Base-by-base conservation (phyloP, 2,888 invertebrate species). In the Xanthorhoe spadicearia region DNA sequence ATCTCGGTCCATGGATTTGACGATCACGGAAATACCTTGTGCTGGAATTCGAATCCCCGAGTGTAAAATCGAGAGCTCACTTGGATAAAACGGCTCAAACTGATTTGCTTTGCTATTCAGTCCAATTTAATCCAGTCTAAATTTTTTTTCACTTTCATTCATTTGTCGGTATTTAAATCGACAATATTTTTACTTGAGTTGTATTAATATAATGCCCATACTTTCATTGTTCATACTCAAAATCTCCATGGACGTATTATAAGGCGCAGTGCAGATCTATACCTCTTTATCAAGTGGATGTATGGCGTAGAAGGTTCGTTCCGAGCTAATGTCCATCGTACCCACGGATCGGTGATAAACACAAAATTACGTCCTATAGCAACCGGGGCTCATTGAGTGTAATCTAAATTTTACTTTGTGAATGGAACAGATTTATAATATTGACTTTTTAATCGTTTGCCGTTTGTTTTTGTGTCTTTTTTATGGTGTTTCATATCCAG, bases 271-370 rank as follows among this genome's bases (percentile, higher is more conserved):
- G 23, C 6, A 23, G 18, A 23, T 23, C 17, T 50, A 8, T 13
- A 10, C 9, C 23, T 19, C 13, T n/a, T 51, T 23, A n/a, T 10
- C 18, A 28, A 43, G 58, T 38, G 59, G 51, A 51, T 59, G 59
- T 51, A 59, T 54, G 54, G 23, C 55, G 55, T 55, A 10, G 55
- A 23, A 50, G 61, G 55, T 49, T 50, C 55, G 38, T 55, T 51
- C 18, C 18, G 49, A 43, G 50, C 56, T 55, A 61, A 61, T 54
- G 18, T 35, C 55, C 56, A 23, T 15, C n/a, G 48, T 38, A 50
- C 51, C 56, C 53, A 38, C 54, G 9, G 46, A 63, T 63, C 46
- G 48, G 46, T 46, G 63, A 63, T 63, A 52, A 48, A 50, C 57
- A 35, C 51, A 56, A 57, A 56, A 55, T 18, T 17, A 52, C 50